phyloP scores from a whole-genome alignment of 2,888 invertebrate genomes.

The Cephus nigrinus region DNA sequence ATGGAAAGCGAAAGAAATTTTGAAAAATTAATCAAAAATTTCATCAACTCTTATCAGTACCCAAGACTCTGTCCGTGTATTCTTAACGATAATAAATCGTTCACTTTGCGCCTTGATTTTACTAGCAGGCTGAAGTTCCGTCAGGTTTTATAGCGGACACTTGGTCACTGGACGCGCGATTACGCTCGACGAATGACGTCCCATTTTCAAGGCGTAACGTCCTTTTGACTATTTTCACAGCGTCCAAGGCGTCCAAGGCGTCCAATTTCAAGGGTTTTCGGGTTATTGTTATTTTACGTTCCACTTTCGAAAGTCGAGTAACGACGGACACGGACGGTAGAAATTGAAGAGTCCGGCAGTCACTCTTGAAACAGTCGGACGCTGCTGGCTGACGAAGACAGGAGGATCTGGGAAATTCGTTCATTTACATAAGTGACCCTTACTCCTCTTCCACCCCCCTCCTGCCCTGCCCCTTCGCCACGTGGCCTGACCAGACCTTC shows the following conservation, averaged over 20 bases:
- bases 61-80: too few species aligned
- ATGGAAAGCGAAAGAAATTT: too few species aligned
- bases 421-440: slow-evolving; percentile 16
- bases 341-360: neutral
- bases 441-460: neutral
- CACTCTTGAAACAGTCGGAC: neutral
- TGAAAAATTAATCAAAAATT: too few species aligned
- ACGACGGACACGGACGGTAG: neutral
- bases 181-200: neutral
- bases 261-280: slow-evolving; percentile 1
- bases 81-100: neutral
- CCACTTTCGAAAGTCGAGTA: neutral
- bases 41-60: too few species aligned
- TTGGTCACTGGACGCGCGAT: neutral
- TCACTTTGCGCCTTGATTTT: neutral
- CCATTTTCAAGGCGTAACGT: neutral
- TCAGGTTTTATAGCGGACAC: neutral
- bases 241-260: neutral
- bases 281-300: slow-evolving; percentile 2
- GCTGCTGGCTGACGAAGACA: neutral
- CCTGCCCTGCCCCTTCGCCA: neutral
- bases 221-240: neutral
- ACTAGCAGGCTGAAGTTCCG: neutral
- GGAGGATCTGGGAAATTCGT: neutral
- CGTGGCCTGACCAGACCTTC: slow-evolving; percentile 1